Evolutionary conservation across 1,140 invertebrate species (phyloP).

Genomic region (Brachionus paranguensis): DNA sequence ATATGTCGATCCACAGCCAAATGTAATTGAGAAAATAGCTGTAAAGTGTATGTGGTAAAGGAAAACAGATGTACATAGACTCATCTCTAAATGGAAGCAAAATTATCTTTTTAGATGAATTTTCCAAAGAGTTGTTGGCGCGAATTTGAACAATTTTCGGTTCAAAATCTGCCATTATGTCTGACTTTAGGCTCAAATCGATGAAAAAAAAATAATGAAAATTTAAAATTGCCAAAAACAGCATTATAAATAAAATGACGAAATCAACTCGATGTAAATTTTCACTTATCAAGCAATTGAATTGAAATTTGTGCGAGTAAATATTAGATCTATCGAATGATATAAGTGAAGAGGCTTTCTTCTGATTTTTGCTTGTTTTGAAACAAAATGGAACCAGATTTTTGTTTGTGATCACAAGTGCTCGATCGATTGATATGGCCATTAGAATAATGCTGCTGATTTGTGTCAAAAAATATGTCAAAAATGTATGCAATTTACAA

Average conservation of each 20-base stretch:
- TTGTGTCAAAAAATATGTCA: slow-evolving; percentile 39
- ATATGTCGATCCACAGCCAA: slow-evolving; percentile 35
- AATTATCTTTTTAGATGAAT: background rate
- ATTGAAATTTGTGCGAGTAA: background rate
- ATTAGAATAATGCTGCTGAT: slow-evolving; percentile 8
- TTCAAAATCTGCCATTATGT: background rate
- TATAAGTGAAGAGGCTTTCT: background rate
- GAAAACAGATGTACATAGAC: slow-evolving; percentile 4
- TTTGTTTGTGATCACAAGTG: background rate
- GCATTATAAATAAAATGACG: background rate
- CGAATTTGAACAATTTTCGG: background rate
- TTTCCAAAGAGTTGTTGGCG: background rate
- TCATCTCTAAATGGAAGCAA: background rate
- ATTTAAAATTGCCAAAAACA: background rate
- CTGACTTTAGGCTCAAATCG: background rate
- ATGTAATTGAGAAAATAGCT: slow-evolving; percentile 1
- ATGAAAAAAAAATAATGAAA: slow-evolving; percentile 33
- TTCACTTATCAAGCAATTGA: background rate
- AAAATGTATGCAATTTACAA: slow-evolving; percentile 37
- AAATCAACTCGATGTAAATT: slow-evolving; percentile 5
- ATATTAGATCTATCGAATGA: background rate
- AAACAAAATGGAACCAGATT: background rate
- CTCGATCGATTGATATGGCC: slow-evolving; percentile 12
- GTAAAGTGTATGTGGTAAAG: background rate
- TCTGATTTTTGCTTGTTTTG: background rate